These are phyloP conservation scores for Meandrina meandrites DNA, from an alignment of 92 coral and sea anemone genomes.

Conservation along the genomic window DNA sequence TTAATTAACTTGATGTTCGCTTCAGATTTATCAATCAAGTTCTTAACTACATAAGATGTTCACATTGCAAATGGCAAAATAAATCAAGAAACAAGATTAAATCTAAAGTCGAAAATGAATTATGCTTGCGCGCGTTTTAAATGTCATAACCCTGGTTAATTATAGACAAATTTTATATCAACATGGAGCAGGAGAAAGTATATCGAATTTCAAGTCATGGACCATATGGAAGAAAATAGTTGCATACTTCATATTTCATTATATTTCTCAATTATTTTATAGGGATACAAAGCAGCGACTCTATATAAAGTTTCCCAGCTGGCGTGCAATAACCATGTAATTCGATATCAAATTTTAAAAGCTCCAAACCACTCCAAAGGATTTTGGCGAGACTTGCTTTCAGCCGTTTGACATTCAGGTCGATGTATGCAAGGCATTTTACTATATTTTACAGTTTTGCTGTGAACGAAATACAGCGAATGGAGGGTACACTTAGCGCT, in stretches of 20 bases:
- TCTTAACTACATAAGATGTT: neutral
- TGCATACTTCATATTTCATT: neutral
- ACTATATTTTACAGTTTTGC: neutral
- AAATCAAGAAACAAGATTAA: neutral
- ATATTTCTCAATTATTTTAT: neutral
- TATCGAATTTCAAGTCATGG: neutral
- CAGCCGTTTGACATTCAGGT: neutral
- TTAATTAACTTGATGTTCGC: too few species aligned
- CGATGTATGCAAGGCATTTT: neutral
- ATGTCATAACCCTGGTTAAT: neutral
- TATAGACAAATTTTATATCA: neutral
- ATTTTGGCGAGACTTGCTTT: neutral
- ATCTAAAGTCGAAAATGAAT: neutral
- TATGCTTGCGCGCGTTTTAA: neutral
- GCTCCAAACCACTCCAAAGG: neutral
- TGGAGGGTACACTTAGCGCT: neutral
- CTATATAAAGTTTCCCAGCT: neutral
- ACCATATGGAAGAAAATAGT: neutral
- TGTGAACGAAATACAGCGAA: neutral
- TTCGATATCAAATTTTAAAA: neutral
- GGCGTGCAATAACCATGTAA: neutral
- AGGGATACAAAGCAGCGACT: neutral
- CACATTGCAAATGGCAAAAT: neutral
- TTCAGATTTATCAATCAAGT: neutral
- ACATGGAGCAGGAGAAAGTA: neutral